Conservation (phyloP, 2,888 invertebrate genomes). For the Yponomeuta evonymella region DNA sequence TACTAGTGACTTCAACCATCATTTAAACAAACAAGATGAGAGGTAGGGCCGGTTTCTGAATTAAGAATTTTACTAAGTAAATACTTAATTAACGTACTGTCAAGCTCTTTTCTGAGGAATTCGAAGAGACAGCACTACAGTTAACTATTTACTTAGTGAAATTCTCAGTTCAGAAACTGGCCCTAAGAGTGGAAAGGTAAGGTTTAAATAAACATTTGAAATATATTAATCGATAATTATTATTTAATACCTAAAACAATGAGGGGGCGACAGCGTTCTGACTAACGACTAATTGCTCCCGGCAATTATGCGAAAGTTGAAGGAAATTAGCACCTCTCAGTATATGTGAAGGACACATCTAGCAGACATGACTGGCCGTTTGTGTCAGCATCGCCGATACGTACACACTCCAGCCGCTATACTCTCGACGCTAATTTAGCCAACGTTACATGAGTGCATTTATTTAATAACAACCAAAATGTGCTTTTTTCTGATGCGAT, state of each 20-base stretch:
- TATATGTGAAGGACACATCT: background rate
- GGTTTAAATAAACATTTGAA: conserved; percentile 50
- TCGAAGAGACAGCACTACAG: no score
- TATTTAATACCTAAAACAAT: conserved; percentile 44
- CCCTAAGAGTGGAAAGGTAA: conserved; percentile 45
- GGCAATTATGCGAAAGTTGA: background rate
- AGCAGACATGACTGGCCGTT: background rate
- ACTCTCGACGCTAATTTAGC: no score
- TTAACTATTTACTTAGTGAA: no score
- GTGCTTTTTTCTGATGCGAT: no score
- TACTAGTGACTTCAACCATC: conserved; percentile 44
- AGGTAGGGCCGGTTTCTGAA: conserved; percentile 32
- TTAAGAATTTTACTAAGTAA: no score
- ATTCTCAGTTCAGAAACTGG: no score
- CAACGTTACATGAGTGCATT: no score
- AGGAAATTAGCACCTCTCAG: background rate
- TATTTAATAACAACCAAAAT: background rate
- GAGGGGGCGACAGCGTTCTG: conserved; percentile 34
- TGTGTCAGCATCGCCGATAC: background rate
- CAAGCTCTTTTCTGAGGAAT: no score
- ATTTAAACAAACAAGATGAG: conserved; percentile 60
- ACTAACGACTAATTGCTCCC: background rate
- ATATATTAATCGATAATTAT: conserved; percentile 52
- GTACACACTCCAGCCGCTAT: background rate
- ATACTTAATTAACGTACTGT: no score